Conservation (phyloP, 2,113 vertebrate species). For the Enhydra lutris region DNA sequence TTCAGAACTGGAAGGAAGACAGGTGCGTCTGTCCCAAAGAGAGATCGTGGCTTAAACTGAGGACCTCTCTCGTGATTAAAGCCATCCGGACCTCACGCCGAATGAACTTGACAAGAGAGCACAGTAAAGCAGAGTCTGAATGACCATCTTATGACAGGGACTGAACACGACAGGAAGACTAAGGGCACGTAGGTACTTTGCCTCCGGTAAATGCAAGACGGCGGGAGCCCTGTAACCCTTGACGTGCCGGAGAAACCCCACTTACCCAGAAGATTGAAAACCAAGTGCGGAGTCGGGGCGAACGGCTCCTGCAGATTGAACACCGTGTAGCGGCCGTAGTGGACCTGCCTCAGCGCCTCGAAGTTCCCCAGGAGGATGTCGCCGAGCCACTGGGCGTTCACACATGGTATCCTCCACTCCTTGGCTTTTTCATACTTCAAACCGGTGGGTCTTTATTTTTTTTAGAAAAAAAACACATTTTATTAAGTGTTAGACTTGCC, state of each 20-base stretch:
- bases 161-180: rapidly evolving
- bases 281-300: slow-evolving; percentile 90
- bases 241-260: rapidly evolving
- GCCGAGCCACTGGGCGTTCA: slow-evolving; percentile 96
- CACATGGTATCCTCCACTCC: slow-evolving; percentile 97
- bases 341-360: slow-evolving; percentile 93
- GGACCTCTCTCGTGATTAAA: background rate
- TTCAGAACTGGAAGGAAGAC: background rate
- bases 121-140: background rate
- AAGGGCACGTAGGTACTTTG: rapidly evolving
- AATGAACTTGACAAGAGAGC: background rate
- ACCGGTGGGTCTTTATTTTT: slow-evolving; percentile 86
- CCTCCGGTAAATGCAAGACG: rapidly evolving
- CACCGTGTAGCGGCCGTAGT: slow-evolving; percentile 89
- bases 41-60: background rate
- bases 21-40: background rate
- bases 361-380: slow-evolving; percentile 95
- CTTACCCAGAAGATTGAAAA: slow-evolving; percentile 91
- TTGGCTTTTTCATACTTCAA: slow-evolving; percentile 97
- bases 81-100: background rate
- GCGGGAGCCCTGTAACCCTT: rapidly evolving
- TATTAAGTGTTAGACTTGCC: background rate
- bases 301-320: slow-evolving; percentile 92
- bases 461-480: background rate
- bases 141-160: rapidly evolving